These are phyloP conservation scores for Podarcis raffonei DNA, from an alignment of 2,113 vertebrate species.

Conservation along the genomic window DNA sequence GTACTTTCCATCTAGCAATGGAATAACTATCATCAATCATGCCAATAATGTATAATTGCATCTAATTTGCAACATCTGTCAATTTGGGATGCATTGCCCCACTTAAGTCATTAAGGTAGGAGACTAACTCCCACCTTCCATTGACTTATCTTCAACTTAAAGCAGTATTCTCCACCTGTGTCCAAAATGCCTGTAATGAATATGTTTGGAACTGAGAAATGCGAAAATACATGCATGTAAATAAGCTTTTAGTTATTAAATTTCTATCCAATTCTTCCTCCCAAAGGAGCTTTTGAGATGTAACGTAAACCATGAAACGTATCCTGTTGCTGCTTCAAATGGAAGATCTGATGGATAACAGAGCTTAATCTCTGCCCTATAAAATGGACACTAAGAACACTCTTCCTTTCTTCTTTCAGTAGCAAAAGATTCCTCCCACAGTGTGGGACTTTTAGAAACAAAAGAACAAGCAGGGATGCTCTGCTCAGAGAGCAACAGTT, in stretches of 20 bases:
- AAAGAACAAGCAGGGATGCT: too few species aligned
- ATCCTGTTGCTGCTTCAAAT: neutral
- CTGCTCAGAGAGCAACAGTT: too few species aligned
- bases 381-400: neutral
- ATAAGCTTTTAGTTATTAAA: neutral
- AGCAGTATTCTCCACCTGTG: neutral
- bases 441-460: too few species aligned
- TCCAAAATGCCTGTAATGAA: neutral
- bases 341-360: neutral
- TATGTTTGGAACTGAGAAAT: neutral
- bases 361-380: neutral
- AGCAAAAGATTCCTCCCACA: neutral
- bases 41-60: constrained; percentile 26
- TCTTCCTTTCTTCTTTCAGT: neutral
- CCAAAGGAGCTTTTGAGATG: neutral
- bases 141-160: constrained; percentile 9
- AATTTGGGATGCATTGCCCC: constrained; percentile 1
- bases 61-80: constrained; percentile 37
- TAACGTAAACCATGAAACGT: neutral
- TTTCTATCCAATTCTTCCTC: too few species aligned
- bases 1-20: constrained; percentile 11
- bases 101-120: constrained; percentile 10
- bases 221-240: neutral
- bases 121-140: constrained; percentile 7
- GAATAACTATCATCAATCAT: constrained; percentile 27